A percentile compares a stretch with the other conserved stretches of the same genome.
phyloP scores from a whole-genome alignment of 1,140 invertebrate genomes.

The Orius insidiosus region DNA sequence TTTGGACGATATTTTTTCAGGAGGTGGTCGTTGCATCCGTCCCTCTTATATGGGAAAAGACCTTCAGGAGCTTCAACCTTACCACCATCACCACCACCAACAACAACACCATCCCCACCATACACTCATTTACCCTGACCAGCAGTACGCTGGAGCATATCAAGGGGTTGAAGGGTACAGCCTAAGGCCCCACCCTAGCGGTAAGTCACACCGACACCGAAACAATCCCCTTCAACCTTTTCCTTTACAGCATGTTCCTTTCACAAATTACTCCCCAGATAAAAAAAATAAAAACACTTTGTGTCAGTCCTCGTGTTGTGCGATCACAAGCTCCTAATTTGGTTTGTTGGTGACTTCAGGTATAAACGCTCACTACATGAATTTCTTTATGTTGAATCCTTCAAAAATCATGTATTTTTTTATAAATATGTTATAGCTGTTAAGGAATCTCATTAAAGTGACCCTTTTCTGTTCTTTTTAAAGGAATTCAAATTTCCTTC shows the following conservation, averaged over 20 bases:
- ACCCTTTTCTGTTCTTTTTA: too few relatives aligned
- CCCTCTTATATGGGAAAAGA: not conserved
- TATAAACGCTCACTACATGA: too few relatives aligned
- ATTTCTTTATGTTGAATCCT: too few relatives aligned
- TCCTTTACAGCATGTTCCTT: not conserved
- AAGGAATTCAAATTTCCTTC: too few relatives aligned
- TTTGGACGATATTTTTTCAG: not conserved
- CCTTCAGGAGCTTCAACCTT: not conserved
- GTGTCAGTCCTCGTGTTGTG: too few relatives aligned
- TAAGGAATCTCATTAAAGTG: too few relatives aligned
- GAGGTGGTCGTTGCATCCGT: not conserved
- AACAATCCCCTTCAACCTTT: not conserved
- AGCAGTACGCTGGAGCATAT: constrained; percentile 6
- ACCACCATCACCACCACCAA: constrained; percentile 3
- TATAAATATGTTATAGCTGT: too few relatives aligned
- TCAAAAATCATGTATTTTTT: too few relatives aligned
- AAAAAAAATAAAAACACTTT: too few relatives aligned
- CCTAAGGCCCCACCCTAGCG: constrained; percentile 1
- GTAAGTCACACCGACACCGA: not conserved
- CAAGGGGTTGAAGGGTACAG: too few relatives aligned
- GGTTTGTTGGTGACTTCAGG: too few relatives aligned
- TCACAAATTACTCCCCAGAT: not conserved
- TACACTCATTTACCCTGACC: constrained; percentile 3
- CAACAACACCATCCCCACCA: constrained; percentile 3
- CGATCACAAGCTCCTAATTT: too few relatives aligned